Evolutionary conservation across 2,888 invertebrate genomes (phyloP).

Genomic region (Drosophila ezoana): DNA sequence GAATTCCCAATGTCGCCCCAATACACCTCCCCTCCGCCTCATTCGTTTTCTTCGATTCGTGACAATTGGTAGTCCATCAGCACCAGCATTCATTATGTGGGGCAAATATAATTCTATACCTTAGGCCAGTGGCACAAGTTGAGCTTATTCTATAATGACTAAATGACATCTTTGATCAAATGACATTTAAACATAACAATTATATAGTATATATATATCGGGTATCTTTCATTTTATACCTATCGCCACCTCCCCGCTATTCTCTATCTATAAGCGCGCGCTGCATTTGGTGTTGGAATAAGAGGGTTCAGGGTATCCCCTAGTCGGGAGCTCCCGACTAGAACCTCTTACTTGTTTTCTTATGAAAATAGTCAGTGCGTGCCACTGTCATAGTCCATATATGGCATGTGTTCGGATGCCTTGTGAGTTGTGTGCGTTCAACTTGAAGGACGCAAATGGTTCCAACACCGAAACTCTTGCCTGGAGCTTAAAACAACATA

Average conservation of each 20-base stretch:
- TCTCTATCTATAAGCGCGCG: too few relatives aligned
- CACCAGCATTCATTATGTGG: background rate
- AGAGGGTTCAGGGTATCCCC: too few relatives aligned
- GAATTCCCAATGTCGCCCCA: background rate
- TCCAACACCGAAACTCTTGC: constrained; percentile 4
- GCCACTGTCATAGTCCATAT: background rate
- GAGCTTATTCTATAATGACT: too few relatives aligned
- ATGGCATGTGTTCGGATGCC: constrained; percentile 4
- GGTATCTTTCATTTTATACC: too few relatives aligned
- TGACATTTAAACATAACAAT: too few relatives aligned
- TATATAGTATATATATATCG: too few relatives aligned
- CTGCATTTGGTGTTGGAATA: too few relatives aligned
- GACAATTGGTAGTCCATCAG: constrained; percentile 40
- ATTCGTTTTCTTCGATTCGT: background rate
- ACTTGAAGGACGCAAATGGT: constrained; percentile 28
- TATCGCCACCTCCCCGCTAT: too few relatives aligned
- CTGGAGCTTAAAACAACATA: constrained; percentile 5
- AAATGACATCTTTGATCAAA: too few relatives aligned
- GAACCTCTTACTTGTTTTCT: too few relatives aligned
- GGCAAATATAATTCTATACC: background rate
- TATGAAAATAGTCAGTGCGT: too few relatives aligned
- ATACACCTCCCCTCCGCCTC: background rate
- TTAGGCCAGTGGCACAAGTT: background rate
- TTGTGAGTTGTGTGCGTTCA: constrained; percentile 22
- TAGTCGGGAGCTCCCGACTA: too few relatives aligned